phyloP scores from a whole-genome alignment of 2,113 vertebrate species.

The Dicaeum eximium region DNA sequence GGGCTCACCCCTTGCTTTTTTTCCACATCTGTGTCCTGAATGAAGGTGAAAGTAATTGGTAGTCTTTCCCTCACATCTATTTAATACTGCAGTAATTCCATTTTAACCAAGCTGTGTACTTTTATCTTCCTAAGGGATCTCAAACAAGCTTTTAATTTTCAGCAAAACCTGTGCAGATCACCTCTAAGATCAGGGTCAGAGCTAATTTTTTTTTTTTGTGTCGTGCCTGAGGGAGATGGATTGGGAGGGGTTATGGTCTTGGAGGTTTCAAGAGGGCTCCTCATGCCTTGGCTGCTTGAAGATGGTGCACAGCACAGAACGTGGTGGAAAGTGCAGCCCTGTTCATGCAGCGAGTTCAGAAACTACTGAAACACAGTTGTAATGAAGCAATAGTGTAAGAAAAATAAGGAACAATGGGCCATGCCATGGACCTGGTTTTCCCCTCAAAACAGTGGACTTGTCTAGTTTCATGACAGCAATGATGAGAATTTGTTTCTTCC shows the following conservation, averaged over 20 bases:
- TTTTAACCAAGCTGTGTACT: constrained; percentile 13
- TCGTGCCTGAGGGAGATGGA: neutral
- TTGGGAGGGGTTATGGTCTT: neutral
- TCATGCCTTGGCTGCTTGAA: neutral
- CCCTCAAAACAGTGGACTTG: neutral
- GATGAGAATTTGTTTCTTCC: neutral
- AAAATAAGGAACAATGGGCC: neutral
- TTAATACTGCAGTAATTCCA: constrained; percentile 24
- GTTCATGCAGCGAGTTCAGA: neutral
- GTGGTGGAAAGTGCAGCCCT: neutral
- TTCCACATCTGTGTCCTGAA: neutral
- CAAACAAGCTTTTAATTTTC: constrained; percentile 53
- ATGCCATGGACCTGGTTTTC: neutral
- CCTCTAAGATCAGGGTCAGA: neutral
- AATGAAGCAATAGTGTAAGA: neutral
- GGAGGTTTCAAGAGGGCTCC: neutral
- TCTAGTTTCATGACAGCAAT: neutral
- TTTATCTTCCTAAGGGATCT: constrained; percentile 10
- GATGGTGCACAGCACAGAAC: neutral
- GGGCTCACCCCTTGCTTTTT: neutral
- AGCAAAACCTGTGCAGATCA: neutral
- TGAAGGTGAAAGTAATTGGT: neutral
- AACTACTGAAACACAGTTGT: neutral
- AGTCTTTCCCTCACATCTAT: neutral
- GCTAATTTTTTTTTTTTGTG: neutral